Percentiles rank a stretch among this genome's conserved stretches.
phyloP scores from a whole-genome alignment of 2,888 invertebrate species.

The Drosophila mettleri region DNA sequence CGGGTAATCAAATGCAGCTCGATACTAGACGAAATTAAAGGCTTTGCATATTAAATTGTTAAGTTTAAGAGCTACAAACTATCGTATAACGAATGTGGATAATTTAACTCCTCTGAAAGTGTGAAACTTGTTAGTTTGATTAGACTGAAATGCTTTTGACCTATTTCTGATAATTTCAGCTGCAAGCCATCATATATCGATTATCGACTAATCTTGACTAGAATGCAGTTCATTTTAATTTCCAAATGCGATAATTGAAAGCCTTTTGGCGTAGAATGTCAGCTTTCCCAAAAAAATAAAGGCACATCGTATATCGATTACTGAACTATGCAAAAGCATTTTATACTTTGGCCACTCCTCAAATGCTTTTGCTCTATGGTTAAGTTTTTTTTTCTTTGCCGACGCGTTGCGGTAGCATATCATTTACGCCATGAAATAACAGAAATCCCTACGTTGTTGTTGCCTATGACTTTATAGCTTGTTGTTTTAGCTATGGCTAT shows the following conservation, averaged over 20 bases:
- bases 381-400: slow-evolving; percentile 4
- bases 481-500: slow-evolving; percentile 29
- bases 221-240: slow-evolving; percentile 34
- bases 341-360: slow-evolving; percentile 55
- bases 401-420: slow-evolving; percentile 59
- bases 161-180: not conserved
- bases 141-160: not conserved
- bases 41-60: not conserved
- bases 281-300: slow-evolving; percentile 23
- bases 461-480: slow-evolving; percentile 9
- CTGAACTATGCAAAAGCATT: slow-evolving; percentile 29
- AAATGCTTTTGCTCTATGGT: slow-evolving; percentile 23
- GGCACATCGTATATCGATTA: slow-evolving; percentile 57
- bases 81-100: not conserved
- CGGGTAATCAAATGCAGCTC: slow-evolving; percentile 1
- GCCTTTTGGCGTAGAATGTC: slow-evolving; percentile 65
- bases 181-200: not conserved
- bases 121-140: slow-evolving; percentile 24
- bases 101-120: not conserved
- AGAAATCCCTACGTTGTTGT: slow-evolving; percentile 38
- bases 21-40: not conserved
- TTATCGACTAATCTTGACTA: slow-evolving; percentile 32
- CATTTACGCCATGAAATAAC: slow-evolving; percentile 38
- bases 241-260: slow-evolving; percentile 46
- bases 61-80: not conserved